phyloP scores from a whole-genome alignment of 2,113 vertebrate genomes.

The Saccopteryx leptura region DNA sequence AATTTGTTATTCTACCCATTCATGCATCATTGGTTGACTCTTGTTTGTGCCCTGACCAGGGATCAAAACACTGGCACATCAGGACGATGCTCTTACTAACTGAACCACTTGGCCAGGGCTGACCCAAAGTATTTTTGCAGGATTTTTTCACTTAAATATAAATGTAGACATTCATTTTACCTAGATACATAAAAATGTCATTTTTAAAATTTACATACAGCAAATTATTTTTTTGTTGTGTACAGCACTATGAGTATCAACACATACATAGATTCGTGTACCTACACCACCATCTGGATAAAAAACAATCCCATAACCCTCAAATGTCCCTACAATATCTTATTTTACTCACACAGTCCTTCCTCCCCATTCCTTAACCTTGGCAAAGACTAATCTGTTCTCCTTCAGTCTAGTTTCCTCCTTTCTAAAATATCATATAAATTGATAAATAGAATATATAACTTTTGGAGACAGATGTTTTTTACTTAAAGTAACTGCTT shows the following conservation, averaged over 20 bases:
- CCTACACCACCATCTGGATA: background rate
- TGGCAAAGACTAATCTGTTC: background rate
- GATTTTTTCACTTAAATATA: constrained; percentile 44
- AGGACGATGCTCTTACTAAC: too few relatives aligned
- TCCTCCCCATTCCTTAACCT: background rate
- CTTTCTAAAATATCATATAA: constrained; percentile 41
- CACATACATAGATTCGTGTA: background rate
- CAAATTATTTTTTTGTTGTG: constrained; percentile 9
- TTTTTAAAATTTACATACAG: background rate
- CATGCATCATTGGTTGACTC: too few relatives aligned
- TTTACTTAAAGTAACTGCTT: background rate
- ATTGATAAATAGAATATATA: background rate
- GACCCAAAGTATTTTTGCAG: background rate
- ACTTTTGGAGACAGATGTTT: background rate
- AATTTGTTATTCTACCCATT: too few relatives aligned
- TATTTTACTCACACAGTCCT: background rate
- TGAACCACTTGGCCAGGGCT: too few relatives aligned
- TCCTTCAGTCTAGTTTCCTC: background rate
- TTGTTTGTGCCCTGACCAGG: too few relatives aligned
- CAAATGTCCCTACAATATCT: background rate
- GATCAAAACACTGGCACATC: too few relatives aligned
- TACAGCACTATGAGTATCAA: background rate
- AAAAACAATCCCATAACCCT: background rate
- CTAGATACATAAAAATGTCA: background rate
- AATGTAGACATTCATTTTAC: background rate